Base-by-base conservation (phyloP, 1,140 invertebrate species). In the Neodiprion virginianus region DNA sequence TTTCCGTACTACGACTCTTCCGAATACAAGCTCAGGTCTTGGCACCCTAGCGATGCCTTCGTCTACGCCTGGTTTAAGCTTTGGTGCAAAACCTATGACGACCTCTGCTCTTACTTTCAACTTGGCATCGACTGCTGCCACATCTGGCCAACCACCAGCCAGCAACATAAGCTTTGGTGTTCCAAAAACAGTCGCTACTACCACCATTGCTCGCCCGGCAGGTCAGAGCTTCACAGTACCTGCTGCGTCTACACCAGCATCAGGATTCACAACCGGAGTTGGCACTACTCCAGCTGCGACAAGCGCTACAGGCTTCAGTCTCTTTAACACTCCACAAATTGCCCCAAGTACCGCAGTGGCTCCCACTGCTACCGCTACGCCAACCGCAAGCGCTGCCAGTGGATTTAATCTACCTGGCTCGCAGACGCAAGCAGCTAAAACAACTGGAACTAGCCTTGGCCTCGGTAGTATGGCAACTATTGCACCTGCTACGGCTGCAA, bases 1-100 rank as follows among this genome's bases (percentile, higher is more conserved):
- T 88, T 87, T 73, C 80, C 82, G 1, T 80, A 79, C 4, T 84
- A 86, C 47, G 69, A 76, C 14, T 84, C 86, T 0, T 86, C 87
- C 0, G 86, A 87, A 65, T 86, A 88, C 88, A 5, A 84, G 85
- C 61, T 85, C 87, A 48, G 83, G 79, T 0, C 87, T 89, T 71
- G 84, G 84, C 8, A 81, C 85, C 76, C 72, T 84, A 76, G 81
- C 83, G 50, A 78, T 76, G 10, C 74, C 80, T n/a, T 77, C 81
- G 21, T 80, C 85, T 72, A 78, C 84, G 21, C 74, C 83, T 21
- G 74, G 79, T 47, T 82, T 86, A 7, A 78, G 79, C 23, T 87
- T 88, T 78, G 84, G 86, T 11, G 80, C 82, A 23, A 74, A 81
- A 4, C 69, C 83, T 8, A 80, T 84, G 65, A 61, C 79, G 79